These are phyloP conservation scores for Orius insidiosus DNA, from an alignment of 1,140 invertebrate species.

Conservation along the genomic window DNA sequence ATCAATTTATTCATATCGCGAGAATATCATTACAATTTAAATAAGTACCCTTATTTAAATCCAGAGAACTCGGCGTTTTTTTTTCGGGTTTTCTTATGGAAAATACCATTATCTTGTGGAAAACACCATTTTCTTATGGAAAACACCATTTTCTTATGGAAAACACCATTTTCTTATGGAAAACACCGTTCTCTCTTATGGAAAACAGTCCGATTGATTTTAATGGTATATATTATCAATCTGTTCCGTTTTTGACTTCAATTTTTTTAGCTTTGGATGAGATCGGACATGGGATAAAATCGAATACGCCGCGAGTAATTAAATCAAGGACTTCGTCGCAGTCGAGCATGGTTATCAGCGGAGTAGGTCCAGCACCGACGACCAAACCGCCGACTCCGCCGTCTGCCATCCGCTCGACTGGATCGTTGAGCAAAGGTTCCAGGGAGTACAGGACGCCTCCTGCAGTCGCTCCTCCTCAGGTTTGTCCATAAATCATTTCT, in stretches of 20 bases:
- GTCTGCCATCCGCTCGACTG: constrained; percentile 39
- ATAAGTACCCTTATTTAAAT: too few species aligned
- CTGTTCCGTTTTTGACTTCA: too few species aligned
- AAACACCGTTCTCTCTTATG: too few species aligned
- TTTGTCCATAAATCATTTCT: constrained; percentile 13
- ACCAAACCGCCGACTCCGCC: constrained; percentile 90
- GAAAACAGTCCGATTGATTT: constrained; percentile 98
- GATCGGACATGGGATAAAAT: constrained; percentile 76
- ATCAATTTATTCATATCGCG: too few species aligned
- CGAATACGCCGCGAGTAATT: constrained; percentile 29
- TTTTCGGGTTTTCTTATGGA: too few species aligned
- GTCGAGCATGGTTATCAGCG: constrained; percentile 26
- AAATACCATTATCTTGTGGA: too few species aligned
- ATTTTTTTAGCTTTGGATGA: constrained; percentile 64
- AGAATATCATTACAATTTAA: too few species aligned
- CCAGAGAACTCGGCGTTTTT: too few species aligned
- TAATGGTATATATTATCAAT: too few species aligned
- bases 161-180: too few species aligned
- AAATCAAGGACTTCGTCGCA: constrained; percentile 31
- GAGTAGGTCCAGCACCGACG: constrained; percentile 61
- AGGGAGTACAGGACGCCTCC: constrained; percentile 84
- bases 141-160: too few species aligned
- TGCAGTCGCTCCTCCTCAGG: constrained; percentile 83
- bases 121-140: too few species aligned
- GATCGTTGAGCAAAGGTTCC: constrained; percentile 49